These are phyloP conservation scores for Harpegnathos saltator DNA, from an alignment of 1,140 invertebrate species.

Conservation along the genomic window DNA sequence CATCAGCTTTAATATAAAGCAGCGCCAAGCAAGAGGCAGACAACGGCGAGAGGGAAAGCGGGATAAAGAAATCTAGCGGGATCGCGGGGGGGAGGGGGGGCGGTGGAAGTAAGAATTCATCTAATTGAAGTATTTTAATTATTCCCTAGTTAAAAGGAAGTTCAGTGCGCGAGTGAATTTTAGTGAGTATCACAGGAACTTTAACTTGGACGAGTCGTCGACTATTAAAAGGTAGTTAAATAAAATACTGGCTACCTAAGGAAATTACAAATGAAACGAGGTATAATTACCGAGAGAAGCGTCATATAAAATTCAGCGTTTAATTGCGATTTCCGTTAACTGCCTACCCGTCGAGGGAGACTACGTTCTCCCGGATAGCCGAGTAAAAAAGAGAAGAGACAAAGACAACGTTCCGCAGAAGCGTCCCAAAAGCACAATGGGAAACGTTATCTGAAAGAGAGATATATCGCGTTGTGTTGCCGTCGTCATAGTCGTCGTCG, in stretches of 20 bases:
- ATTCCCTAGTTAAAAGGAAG: constrained; percentile 63
- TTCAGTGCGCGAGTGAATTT: constrained; percentile 63
- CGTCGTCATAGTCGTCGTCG: background rate
- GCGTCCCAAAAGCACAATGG: constrained; percentile 9
- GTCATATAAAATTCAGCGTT: constrained; percentile 57
- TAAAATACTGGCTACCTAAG: constrained; percentile 58
- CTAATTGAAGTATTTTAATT: constrained; percentile 75
- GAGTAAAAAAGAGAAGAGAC: no score
- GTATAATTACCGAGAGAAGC: constrained; percentile 55
- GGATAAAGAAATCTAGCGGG: constrained; percentile 43
- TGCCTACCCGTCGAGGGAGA: constrained; percentile 3
- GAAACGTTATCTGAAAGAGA: constrained; percentile 21
- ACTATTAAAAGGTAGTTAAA: constrained; percentile 62
- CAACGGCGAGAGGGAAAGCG: background rate
- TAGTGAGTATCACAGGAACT: constrained; percentile 57
- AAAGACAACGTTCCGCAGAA: background rate
- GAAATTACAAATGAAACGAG: constrained; percentile 57
- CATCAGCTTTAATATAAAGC: constrained; percentile 35
- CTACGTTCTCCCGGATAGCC: background rate
- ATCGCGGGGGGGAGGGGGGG: no score
- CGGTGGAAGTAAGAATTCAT: constrained; percentile 53
- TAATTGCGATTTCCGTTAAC: constrained; percentile 54
- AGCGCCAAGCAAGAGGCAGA: background rate
- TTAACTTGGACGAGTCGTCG: constrained; percentile 55
- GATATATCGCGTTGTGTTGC: background rate